phyloP scores from a whole-genome alignment of 30 jellyfish, hydroid and myxozoan genomes.

The Turritopsis dohrnii region DNA sequence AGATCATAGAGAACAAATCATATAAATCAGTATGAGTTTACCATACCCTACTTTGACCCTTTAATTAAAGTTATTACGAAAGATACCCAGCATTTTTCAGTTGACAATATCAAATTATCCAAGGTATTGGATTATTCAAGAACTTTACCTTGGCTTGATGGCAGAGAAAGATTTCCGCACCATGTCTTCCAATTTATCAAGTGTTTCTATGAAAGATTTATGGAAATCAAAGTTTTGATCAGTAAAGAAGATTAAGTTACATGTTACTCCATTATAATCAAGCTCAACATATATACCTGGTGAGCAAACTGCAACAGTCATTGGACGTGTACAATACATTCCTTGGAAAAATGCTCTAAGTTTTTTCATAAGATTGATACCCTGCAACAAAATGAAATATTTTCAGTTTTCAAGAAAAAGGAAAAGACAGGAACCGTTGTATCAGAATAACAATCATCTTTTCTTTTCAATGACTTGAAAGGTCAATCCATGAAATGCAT shows the following conservation, averaged over 20 bases:
- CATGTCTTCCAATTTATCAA: slow-evolving; percentile 18
- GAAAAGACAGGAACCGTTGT: too few species aligned
- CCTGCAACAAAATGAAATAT: slow-evolving; percentile 10
- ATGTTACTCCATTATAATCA: background rate
- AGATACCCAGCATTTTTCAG: too few species aligned
- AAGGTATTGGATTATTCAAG: too few species aligned
- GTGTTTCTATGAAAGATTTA: slow-evolving; percentile 10
- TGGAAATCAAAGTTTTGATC: background rate
- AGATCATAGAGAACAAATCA: too few species aligned
- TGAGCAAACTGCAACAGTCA: slow-evolving; percentile 33
- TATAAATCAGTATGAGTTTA: too few species aligned
- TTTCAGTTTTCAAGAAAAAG: too few species aligned
- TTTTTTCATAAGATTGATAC: slow-evolving; percentile 17
- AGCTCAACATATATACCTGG: slow-evolving; percentile 21
- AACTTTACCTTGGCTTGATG: slow-evolving; percentile 18
- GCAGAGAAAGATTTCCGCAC: slow-evolving; percentile 19
- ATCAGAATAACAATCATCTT: too few species aligned
- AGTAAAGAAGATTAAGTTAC: background rate
- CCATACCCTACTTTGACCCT: too few species aligned
- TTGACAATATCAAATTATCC: too few species aligned
- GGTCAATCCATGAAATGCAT: too few species aligned
- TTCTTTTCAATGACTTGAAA: too few species aligned
- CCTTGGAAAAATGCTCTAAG: slow-evolving; percentile 3
- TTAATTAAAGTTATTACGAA: too few species aligned
- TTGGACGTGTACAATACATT: slow-evolving; percentile 7